Percentiles rank a stretch among this genome's conserved stretches.
phyloP scores from a whole-genome alignment of 1,140 invertebrate species.

The Trissolcus basalis region DNA sequence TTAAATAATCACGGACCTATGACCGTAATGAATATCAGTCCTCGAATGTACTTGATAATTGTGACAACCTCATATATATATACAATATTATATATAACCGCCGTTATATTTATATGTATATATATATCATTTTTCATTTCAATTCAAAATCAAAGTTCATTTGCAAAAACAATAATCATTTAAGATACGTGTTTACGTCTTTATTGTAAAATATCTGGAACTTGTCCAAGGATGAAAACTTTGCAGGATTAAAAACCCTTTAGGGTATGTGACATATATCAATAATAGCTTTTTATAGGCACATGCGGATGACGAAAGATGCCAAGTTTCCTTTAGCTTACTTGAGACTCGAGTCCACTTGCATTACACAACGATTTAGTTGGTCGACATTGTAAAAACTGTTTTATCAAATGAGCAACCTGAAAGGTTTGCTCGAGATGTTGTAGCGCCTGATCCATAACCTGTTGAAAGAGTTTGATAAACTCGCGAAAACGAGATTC shows the following conservation, averaged over 20 bases:
- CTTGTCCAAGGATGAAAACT: constrained; percentile 14
- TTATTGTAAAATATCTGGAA: constrained; percentile 13
- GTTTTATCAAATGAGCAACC: background rate
- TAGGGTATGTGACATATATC: constrained; percentile 15
- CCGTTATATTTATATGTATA: too few relatives aligned
- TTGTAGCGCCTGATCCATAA: too few relatives aligned
- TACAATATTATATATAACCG: too few relatives aligned
- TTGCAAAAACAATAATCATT: background rate
- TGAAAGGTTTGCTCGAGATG: too few relatives aligned
- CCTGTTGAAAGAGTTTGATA: too few relatives aligned
- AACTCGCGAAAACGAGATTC: too few relatives aligned
- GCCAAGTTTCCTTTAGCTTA: constrained; percentile 27
- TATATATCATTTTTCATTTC: too few relatives aligned
- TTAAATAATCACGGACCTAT: constrained; percentile 11
- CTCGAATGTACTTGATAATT: constrained; percentile 7
- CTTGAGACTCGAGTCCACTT: constrained; percentile 7
- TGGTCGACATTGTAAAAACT: background rate
- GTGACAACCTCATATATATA: too few relatives aligned
- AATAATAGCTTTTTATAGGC: constrained; percentile 20
- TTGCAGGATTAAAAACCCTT: constrained; percentile 11
- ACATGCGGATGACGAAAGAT: constrained; percentile 7
- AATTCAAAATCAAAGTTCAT: background rate
- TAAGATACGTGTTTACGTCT: background rate
- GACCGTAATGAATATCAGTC: constrained; percentile 1
- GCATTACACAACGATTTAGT: constrained; percentile 4